Evolutionary conservation across 2,113 vertebrate genomes (phyloP), one percentile per base, ranked within the genome.

Genomic region (Brienomyrus longianalis): DNA sequence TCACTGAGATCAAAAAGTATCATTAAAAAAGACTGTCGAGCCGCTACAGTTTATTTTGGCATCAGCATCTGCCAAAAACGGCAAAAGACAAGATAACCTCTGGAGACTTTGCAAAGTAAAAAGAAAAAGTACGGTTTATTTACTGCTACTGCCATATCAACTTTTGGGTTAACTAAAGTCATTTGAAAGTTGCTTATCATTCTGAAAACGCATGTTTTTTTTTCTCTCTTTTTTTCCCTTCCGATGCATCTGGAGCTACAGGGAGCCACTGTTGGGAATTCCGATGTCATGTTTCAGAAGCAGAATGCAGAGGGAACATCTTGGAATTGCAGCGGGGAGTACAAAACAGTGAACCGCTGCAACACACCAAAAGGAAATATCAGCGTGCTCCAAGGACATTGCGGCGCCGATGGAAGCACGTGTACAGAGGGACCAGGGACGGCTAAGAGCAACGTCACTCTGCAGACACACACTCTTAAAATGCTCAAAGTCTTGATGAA

Each of bases 201-300:
- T 86, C 83, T 27, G 50, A 48, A 48, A 51, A 19, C 13, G 74
- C n/a, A 3, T 13, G 35, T 77, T 39, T 43, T 39, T 39, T 3
- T 70, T 31, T 77, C 31, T n/a, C 52, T 11, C 27, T 19, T 35
- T 77, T 77, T 43, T 43, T 0, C 74, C 13, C 31, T 80, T 80
- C 43, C 35, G 74, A 80, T 43, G 74, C 35, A 80, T 80, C 74
- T 80, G 74, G 35, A 80, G 74, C 74, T 87, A n/a, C 86, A 62
- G 31, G 47, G 6, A 11, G 31, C 35, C 11, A 52, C 31, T 23
- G 70, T 31, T 89, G 74, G 74, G 27, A 27, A 56, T 88, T 86
- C 35, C 35, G 11, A n/a, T 43, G 27, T 80, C 70, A 89, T 74
- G 48, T 51, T 54, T 83, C 83, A 84, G 88, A 80, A 48, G 70